Conservation (phyloP, 1,140 invertebrate species). For the Musca domestica region DNA sequence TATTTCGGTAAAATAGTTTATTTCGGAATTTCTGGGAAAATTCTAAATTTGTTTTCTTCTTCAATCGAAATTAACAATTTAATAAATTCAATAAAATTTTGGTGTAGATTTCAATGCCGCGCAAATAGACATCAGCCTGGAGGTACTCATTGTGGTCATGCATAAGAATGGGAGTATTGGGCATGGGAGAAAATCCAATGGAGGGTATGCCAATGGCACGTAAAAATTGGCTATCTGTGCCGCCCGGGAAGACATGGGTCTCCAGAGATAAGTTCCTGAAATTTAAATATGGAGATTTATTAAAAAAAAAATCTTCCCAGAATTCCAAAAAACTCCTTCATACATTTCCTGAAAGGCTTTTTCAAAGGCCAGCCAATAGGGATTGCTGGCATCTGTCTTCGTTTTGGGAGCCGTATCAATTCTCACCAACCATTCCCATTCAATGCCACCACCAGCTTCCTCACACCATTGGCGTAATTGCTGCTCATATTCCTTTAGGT, state of each 20-base stretch:
- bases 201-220: constrained; percentile 68
- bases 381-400: constrained; percentile 65
- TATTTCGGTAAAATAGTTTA: background rate
- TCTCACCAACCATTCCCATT: constrained; percentile 68
- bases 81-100: constrained; percentile 58
- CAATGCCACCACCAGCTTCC: constrained; percentile 74
- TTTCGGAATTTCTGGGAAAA: background rate
- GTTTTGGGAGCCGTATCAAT: constrained; percentile 63
- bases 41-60: too few species aligned
- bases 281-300: background rate
- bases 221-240: constrained; percentile 70
- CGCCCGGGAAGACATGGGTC: constrained; percentile 71
- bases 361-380: constrained; percentile 75
- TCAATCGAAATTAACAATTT: constrained; percentile 46
- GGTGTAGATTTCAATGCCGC: constrained; percentile 72
- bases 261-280: constrained; percentile 57
- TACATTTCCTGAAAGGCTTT: constrained; percentile 58
- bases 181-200: constrained; percentile 83
- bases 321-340: constrained; percentile 33
- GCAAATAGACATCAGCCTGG: constrained; percentile 67
- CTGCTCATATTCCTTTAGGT: constrained; percentile 68
- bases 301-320: constrained; percentile 3
- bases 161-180: constrained; percentile 71
- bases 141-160: constrained; percentile 81
- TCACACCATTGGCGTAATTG: constrained; percentile 69